Evolutionary conservation across 2,113 vertebrate genomes (phyloP).

Genomic region (Aspiorhynchus laticeps): DNA sequence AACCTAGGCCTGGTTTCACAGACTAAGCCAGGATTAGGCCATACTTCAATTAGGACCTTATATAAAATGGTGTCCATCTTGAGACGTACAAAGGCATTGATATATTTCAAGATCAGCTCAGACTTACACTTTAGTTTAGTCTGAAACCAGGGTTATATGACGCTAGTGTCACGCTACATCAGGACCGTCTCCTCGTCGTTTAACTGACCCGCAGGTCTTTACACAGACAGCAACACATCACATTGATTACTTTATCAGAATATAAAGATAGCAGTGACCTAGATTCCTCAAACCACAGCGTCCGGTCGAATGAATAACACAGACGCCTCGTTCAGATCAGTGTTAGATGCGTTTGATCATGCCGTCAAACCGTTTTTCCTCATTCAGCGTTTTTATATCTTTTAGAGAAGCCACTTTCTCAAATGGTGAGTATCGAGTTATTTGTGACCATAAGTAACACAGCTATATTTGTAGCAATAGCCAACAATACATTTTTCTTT

Average conservation of each 20-base stretch:
- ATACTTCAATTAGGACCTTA: too few relatives aligned
- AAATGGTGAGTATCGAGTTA: not conserved
- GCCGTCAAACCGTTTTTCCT: not conserved
- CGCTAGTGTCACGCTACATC: not conserved
- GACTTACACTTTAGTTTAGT: too few relatives aligned
- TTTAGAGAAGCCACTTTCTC: not conserved
- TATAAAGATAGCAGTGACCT: slow-evolving; percentile 52
- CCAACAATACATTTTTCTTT: too few relatives aligned
- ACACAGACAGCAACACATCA: slow-evolving; percentile 25
- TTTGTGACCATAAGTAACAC: not conserved
- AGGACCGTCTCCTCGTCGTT: slow-evolving; percentile 19
- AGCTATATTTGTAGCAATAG: too few relatives aligned
- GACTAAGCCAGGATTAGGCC: too few relatives aligned
- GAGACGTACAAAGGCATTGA: too few relatives aligned
- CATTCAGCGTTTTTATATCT: not conserved
- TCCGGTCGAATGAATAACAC: not conserved
- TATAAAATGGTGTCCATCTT: too few relatives aligned
- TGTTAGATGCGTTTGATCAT: not conserved
- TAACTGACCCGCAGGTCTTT: slow-evolving; percentile 52
- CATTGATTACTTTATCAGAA: slow-evolving; percentile 68
- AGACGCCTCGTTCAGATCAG: not conserved
- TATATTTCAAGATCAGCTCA: too few relatives aligned
- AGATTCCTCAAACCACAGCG: not conserved
- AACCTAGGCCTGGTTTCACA: not conserved
- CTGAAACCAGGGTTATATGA: not conserved